Evolutionary conservation across 2,797 vertebrate species (phyloP).

Genomic region (Artibeus jamaicensis): DNA sequence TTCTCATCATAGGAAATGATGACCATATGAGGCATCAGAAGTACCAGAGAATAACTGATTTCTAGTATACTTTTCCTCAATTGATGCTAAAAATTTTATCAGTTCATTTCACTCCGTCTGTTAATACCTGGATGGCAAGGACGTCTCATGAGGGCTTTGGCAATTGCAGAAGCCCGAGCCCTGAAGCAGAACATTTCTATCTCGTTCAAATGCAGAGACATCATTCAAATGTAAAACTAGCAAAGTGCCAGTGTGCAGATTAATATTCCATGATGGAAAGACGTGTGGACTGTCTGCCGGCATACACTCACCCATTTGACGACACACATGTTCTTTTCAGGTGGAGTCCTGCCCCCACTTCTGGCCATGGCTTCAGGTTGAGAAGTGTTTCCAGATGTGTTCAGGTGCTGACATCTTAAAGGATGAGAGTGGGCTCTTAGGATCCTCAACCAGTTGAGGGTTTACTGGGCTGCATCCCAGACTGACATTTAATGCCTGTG

Average conservation of each 20-base stretch:
- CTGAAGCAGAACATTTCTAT: constrained; percentile 65
- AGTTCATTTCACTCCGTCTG: constrained; percentile 55
- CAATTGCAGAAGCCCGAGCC: constrained; percentile 20
- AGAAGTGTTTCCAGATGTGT: constrained; percentile 46
- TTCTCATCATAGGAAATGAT: constrained; percentile 55
- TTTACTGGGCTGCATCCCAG: constrained; percentile 9
- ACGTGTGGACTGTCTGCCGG: neutral
- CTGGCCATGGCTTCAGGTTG: neutral
- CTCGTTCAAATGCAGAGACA: constrained; percentile 55
- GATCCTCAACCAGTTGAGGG: neutral
- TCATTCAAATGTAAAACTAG: constrained; percentile 65
- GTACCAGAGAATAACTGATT: constrained; percentile 30
- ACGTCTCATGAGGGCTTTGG: constrained; percentile 38
- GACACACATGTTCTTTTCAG: neutral
- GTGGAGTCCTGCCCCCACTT: neutral
- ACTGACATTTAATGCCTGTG: neutral
- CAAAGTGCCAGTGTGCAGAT: constrained; percentile 62
- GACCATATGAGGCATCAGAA: constrained; percentile 27
- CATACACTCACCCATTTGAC: neutral
- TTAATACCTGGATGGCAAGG: neutral
- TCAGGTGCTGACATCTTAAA: constrained; percentile 27
- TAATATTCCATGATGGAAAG: constrained; percentile 57
- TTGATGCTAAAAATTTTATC: constrained; percentile 64
- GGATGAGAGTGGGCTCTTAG: constrained; percentile 18
- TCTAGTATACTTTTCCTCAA: constrained; percentile 70